Conservation (phyloP, 2,888 invertebrate species). For the Nephrotoma appendiculata region DNA sequence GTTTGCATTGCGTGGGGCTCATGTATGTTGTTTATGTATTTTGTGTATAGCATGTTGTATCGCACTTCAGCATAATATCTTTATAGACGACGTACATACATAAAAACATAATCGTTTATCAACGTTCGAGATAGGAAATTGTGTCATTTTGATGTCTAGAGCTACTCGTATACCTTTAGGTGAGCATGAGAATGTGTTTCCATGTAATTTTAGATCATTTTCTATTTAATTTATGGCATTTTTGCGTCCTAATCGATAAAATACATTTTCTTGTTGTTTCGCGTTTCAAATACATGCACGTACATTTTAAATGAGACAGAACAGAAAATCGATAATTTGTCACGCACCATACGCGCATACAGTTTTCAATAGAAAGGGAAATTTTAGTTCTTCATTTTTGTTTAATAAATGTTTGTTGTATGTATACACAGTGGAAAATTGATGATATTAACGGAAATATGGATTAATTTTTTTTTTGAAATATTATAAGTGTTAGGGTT, state of each 20-base stretch:
- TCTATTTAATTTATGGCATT: background rate
- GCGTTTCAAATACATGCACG: background rate
- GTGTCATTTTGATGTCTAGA: background rate
- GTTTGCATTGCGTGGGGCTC: background rate
- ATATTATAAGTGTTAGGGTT: background rate
- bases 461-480: background rate
- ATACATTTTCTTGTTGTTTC: background rate
- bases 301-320: background rate
- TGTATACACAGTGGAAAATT: background rate
- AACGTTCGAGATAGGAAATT: background rate
- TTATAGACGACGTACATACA: background rate
- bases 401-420: background rate
- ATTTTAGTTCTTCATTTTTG: background rate
- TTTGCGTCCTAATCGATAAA: background rate
- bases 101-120: background rate
- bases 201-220: background rate
- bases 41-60: background rate
- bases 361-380: background rate
- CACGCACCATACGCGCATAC: background rate
- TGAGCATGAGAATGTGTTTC: background rate
- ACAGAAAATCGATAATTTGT: background rate
- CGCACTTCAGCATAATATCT: background rate
- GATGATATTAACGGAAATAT: background rate
- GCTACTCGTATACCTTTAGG: background rate
- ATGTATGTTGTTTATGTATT: background rate